These are phyloP conservation scores for Basileuterus tristriatus DNA, from an alignment of 2,797 vertebrate genomes.

Conservation along the genomic window DNA sequence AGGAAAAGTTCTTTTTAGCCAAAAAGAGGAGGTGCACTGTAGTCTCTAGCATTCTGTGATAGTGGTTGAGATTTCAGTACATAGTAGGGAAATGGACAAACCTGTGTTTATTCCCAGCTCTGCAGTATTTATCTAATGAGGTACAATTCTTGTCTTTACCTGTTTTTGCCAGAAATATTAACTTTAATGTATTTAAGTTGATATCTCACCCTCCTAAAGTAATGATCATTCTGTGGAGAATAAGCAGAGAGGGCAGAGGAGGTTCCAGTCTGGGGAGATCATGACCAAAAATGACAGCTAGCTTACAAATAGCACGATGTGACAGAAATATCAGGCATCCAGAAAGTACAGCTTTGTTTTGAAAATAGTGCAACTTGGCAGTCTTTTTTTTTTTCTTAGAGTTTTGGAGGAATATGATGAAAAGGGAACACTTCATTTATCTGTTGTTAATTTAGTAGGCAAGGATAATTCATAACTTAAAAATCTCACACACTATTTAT, in stretches of 20 bases:
- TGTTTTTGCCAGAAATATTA: background rate
- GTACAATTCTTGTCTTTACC: background rate
- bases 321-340: background rate
- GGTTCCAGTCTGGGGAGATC: background rate
- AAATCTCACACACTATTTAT: slow-evolving; percentile 9
- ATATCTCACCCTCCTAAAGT: background rate
- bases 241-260: background rate
- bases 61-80: background rate
- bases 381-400: background rate
- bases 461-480: background rate
- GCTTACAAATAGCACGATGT: background rate
- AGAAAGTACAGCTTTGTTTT: background rate
- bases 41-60: accelerated
- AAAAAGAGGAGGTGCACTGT: background rate
- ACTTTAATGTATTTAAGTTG: background rate
- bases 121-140: background rate
- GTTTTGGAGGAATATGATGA: background rate
- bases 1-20: background rate
- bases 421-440: background rate
- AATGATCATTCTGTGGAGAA: slow-evolving; percentile 11
- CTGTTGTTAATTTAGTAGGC: slow-evolving; percentile 5
- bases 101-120: background rate
- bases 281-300: background rate
- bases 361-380: background rate
- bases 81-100: background rate